Base-by-base conservation (phyloP, 2,888 invertebrate genomes). In the Smittia aterrima region DNA sequence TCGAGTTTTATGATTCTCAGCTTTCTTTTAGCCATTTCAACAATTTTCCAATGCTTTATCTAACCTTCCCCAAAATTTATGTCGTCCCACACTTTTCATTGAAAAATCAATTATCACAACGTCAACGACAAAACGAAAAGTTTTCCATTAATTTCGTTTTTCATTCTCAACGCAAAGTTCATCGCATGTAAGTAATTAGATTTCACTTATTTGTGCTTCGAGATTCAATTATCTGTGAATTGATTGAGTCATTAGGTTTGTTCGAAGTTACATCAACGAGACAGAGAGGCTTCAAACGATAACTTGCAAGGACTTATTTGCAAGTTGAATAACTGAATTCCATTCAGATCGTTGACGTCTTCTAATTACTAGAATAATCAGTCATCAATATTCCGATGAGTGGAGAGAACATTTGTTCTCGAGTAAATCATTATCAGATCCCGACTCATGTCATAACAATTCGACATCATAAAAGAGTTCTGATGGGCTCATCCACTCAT, bases 1-100 rank as follows among this genome's bases (percentile, higher is more conserved):
- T 32, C 13, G 24, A 13, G 24, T 70, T 64, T n/a, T 64, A 25
- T 22, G 24, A 58, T 16, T 58, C 47, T 47, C 4, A 20, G 22
- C 64, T 64, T 7, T 4, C 22, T 64, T 64, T 64, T 58, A 58
- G 58, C 58, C 4, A 58, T 58, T 58, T 58, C 58, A 58, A 58
- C 58, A 58, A 3, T 58, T 58, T 58, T 22, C 18, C 58, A 18
- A 7, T 22, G 47, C 47, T 47, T 47, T 47, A 11, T n/a, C n/a
- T 13, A n/a, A n/a, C 47, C 16, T 11, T 47, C 11, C 47, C n/a
- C n/a, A 11, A 47, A 47, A 47, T 2, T 32, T 32, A 32, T 32
- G 32, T n/a, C n/a, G n/a, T 32, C 32, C 32, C 13, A 11, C 47
- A 11, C 16, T n/a, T n/a, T 47, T 67, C 66, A 22, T 22, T 62